Base-by-base conservation (phyloP, 2,888 invertebrate genomes). In the Temnothorax ravouxi region DNA sequence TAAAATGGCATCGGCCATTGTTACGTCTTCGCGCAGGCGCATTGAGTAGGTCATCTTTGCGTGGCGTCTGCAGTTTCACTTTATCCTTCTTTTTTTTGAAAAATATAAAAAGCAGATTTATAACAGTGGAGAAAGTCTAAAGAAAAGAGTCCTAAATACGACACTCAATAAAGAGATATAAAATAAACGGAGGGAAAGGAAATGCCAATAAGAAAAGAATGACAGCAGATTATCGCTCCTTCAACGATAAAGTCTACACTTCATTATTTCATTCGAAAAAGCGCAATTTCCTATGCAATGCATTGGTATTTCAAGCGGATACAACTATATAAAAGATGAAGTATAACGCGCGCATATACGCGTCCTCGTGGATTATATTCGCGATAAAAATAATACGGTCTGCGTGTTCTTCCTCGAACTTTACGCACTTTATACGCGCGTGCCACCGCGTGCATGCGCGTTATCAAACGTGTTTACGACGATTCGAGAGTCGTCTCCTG, bases 281-380 rank as follows among this genome's bases (percentile, higher is more conserved):
- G 3, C 3, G 11, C 3, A 29, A 61, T 9, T 56, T 61, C 3
- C 9, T n/a, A n/a, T 8, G 34, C 61, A n/a, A 18, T 62, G 2
- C 38, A 34, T n/a, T n/a, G 6, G 6, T 11, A n/a, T 11, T 8
- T 61, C n/a, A 61, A 61, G 0, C 0, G 2, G 1, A 61, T 34
- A 8, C 8, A 18, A 18, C 1, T n/a, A 8, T 92, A 91, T 92
- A 91, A 92, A 88, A 84, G 91, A 15, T 93, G 92, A 92, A 92
- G 92, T 91, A 92, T 91, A 92, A 90, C 25, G 25, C 13, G 18
- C 29, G 6, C 13, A 4, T n/a, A 15, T 47, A 6, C n/a, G 5
- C 21, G 34, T 67, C 15, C 18, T 47, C 25, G 29, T 29, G 6
- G 0, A 66, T 66, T 66, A 4, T 66, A 4, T 47, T 66, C 13